A percentile compares a stretch with the other conserved stretches of the same genome.
phyloP scores from a whole-genome alignment of 2,113 vertebrate genomes.

The Chrysochloris asiatica region DNA sequence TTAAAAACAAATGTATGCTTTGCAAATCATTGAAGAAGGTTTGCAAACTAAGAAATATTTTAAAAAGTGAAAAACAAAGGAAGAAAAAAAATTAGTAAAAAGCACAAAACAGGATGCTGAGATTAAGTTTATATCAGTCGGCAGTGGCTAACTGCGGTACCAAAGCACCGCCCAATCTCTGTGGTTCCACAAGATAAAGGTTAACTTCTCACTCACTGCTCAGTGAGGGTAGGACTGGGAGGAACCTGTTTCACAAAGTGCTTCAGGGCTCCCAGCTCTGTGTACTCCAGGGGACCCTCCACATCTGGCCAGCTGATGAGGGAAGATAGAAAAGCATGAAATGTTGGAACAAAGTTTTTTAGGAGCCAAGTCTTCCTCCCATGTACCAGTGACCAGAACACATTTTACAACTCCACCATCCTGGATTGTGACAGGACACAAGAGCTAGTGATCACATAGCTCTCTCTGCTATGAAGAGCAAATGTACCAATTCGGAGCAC shows the following conservation, averaged over 20 bases:
- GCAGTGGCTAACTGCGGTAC: background rate
- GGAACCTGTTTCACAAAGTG: no score
- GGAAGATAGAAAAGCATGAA: background rate
- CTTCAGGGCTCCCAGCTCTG: no score
- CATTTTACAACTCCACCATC: background rate
- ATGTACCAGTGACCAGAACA: background rate
- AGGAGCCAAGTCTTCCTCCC: background rate
- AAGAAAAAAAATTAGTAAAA: background rate
- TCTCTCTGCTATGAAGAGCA: background rate
- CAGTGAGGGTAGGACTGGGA: no score
- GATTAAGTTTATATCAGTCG: background rate
- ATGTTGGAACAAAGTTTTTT: background rate
- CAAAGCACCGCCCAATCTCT: background rate
- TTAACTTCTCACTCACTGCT: background rate
- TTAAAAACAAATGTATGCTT: background rate
- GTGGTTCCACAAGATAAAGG: background rate
- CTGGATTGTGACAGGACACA: background rate
- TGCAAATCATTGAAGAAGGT: background rate
- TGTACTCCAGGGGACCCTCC: background rate
- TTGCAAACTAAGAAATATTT: background rate
- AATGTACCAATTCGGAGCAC: background rate
- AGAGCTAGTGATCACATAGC: background rate
- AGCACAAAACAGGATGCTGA: background rate
- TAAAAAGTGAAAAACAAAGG: background rate
- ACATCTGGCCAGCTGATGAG: background rate